A percentile compares a stretch with the other conserved stretches of the same genome.
phyloP scores from a whole-genome alignment of 2,888 invertebrate genomes.

The Apamea crenata region DNA sequence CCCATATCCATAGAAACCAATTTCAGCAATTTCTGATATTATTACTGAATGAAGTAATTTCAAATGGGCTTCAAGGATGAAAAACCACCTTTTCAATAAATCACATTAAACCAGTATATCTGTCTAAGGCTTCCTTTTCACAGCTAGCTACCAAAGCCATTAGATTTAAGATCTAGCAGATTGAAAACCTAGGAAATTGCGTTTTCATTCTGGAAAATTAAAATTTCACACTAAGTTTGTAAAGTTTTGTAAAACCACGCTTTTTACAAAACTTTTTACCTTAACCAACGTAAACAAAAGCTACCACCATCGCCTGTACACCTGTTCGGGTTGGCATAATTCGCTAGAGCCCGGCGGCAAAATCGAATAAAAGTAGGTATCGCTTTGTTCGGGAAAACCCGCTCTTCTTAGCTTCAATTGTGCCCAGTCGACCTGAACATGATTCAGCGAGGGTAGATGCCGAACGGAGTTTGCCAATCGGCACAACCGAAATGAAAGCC shows the following conservation, averaged over 20 bases:
- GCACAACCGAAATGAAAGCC: neutral
- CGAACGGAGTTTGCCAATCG: neutral
- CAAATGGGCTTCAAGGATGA: neutral
- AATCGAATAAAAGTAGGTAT: neutral
- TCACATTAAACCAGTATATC: neutral
- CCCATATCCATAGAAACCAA: neutral
- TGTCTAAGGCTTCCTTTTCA: neutral
- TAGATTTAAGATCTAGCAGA: neutral
- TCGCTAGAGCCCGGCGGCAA: neutral
- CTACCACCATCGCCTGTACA: neutral
- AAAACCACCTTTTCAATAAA: neutral
- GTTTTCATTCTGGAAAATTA: neutral
- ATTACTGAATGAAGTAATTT: neutral
- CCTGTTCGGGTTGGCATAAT: neutral
- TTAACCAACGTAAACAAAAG: neutral
- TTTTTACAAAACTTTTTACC: neutral
- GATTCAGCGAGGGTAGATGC: neutral
- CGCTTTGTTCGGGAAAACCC: neutral
- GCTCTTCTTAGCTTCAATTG: neutral
- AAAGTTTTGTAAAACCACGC: neutral
- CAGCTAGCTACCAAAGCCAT: neutral
- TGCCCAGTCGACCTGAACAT: neutral
- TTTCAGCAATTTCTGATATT: neutral
- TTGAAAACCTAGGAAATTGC: neutral
- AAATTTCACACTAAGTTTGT: neutral